phyloP scores from a whole-genome alignment of 2,797 vertebrate species.

The Mormyrops attenuatus region DNA sequence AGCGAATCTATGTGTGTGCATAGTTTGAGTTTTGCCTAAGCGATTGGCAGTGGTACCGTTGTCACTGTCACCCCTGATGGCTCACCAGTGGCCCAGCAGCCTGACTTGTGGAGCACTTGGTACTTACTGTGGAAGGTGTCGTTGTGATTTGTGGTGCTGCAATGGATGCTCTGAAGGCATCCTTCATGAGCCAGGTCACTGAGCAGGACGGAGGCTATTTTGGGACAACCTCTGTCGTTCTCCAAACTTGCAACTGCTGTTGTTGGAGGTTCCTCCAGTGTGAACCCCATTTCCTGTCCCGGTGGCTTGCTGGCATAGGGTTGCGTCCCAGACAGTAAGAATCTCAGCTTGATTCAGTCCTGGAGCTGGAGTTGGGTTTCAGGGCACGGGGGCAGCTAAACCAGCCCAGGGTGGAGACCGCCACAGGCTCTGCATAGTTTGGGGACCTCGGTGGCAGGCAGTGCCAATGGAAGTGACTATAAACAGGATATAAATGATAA shows the following conservation, averaged over 20 bases:
- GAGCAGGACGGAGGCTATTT: background rate
- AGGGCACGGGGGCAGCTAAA: slow-evolving; percentile 25
- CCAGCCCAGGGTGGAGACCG: background rate
- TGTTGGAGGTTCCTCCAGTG: background rate
- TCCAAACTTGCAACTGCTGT: background rate
- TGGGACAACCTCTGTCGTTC: background rate
- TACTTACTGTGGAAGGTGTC: background rate
- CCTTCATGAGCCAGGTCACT: background rate
- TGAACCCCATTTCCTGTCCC: slow-evolving; percentile 26
- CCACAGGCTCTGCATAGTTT: no score
- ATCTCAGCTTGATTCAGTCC: background rate
- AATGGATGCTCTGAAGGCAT: background rate
- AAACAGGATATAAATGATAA: background rate
- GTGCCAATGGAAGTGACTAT: background rate
- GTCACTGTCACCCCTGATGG: background rate
- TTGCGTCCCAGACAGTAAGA: slow-evolving; percentile 24
- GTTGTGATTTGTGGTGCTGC: background rate
- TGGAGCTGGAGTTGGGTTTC: background rate
- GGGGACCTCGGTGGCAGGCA: background rate
- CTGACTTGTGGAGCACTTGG: background rate
- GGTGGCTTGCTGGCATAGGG: slow-evolving; percentile 15
- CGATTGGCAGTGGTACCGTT: background rate
- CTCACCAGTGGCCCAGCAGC: background rate
- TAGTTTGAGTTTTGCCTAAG: background rate
- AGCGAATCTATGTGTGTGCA: background rate